A percentile compares a stretch with the other conserved stretches of the same genome.
These are phyloP conservation scores for Neoscelio sp. DNA, from an alignment of 2,888 invertebrate genomes.

Conservation along the genomic window DNA sequence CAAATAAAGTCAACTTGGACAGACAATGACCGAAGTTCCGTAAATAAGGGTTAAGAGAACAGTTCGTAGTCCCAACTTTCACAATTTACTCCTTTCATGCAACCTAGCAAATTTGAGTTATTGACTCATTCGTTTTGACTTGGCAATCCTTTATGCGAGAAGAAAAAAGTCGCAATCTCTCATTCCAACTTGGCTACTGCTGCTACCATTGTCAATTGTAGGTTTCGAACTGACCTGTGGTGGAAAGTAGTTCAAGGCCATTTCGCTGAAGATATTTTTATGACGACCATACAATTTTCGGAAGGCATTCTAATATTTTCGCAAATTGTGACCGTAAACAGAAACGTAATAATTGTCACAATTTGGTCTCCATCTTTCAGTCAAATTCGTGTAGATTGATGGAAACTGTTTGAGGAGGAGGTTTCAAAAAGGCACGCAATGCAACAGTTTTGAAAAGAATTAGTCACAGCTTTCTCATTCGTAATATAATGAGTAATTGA, in stretches of 20 bases:
- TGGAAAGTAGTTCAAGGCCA: slow-evolving; percentile 50
- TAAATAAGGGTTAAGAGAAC: slow-evolving; percentile 53
- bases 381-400: not conserved
- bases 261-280: slow-evolving; percentile 28
- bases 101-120: slow-evolving; percentile 25
- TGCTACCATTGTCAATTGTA: slow-evolving; percentile 36
- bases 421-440: not conserved
- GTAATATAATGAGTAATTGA: not conserved
- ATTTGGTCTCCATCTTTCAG: slow-evolving; percentile 20
- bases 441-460: not conserved
- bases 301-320: slow-evolving; percentile 24
- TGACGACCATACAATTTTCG: slow-evolving; percentile 28
- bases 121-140: slow-evolving; percentile 22
- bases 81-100: slow-evolving; percentile 56
- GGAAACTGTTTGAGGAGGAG: not conserved
- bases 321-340: slow-evolving; percentile 39
- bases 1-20: slow-evolving; percentile 40
- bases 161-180: slow-evolving; percentile 48
- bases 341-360: slow-evolving; percentile 44
- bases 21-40: slow-evolving; percentile 28
- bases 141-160: slow-evolving; percentile 33
- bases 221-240: slow-evolving; percentile 41
- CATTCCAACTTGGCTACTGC: slow-evolving; percentile 42
- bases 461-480: slow-evolving; percentile 23
- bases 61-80: slow-evolving; percentile 34